Percentiles rank a stretch among this genome's conserved stretches.
phyloP scores from a whole-genome alignment of 2,888 invertebrate species.

The Yponomeuta evonymella region DNA sequence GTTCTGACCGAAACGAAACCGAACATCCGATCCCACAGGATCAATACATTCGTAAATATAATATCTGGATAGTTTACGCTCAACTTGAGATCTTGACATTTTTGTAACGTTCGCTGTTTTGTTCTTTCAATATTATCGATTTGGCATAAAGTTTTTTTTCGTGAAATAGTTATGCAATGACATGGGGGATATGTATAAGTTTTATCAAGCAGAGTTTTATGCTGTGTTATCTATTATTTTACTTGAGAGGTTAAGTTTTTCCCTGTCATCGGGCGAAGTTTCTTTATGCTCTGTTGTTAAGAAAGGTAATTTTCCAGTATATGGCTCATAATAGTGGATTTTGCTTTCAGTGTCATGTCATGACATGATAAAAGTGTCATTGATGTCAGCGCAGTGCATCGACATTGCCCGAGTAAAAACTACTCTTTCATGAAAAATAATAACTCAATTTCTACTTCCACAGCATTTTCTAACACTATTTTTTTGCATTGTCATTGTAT shows the following conservation, averaged over 20 bases:
- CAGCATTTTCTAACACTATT: constrained; percentile 18
- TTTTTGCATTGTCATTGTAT: constrained; percentile 45
- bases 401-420: neutral
- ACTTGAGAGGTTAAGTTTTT: neutral
- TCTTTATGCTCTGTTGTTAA: neutral
- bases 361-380: neutral
- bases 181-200: neutral
- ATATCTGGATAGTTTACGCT: constrained; percentile 63
- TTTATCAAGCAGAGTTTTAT: neutral
- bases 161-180: neutral
- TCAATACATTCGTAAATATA: constrained; percentile 72
- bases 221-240: neutral
- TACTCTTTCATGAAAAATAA: neutral
- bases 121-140: constrained; percentile 17
- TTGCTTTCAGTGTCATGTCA: neutral
- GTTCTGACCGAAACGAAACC: constrained; percentile 68
- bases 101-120: constrained; percentile 18
- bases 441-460: constrained; percentile 13
- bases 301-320: neutral
- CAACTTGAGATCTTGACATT: constrained; percentile 26
- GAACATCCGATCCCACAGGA: constrained; percentile 66
- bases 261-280: neutral
- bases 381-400: neutral
- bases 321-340: neutral
- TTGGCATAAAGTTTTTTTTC: constrained; percentile 17